These are phyloP conservation scores for Glandiceps talaboti DNA, from an alignment of 53 echinoderm and acorn worm species.

Conservation along the genomic window DNA sequence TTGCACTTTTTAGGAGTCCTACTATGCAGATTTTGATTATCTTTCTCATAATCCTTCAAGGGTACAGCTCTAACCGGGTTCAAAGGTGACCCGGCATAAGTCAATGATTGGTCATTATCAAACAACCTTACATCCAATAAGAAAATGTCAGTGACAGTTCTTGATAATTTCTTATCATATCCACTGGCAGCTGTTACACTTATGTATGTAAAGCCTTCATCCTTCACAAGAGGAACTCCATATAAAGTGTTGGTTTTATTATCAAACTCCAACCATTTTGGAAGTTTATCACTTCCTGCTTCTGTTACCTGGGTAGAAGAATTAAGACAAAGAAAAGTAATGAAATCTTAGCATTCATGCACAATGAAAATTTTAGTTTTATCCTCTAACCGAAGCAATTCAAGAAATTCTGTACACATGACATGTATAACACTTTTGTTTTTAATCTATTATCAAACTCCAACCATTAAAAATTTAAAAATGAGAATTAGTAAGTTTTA, in stretches of 20 bases:
- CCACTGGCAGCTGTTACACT: slow-evolving; percentile 8
- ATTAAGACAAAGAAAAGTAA: neutral
- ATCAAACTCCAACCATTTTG: slow-evolving; percentile 36
- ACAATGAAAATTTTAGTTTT: neutral
- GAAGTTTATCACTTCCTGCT: slow-evolving; percentile 29
- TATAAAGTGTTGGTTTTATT: slow-evolving; percentile 17
- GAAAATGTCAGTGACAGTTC: slow-evolving; percentile 29
- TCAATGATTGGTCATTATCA: neutral
- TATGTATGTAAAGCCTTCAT: slow-evolving; percentile 48
- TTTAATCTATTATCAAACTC: neutral
- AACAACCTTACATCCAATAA: slow-evolving; percentile 34
- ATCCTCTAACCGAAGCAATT: neutral
- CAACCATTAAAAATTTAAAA: too few species aligned
- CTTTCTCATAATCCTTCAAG: too few species aligned
- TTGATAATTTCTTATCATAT: neutral
- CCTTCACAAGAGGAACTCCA: slow-evolving; percentile 35
- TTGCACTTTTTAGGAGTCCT: neutral
- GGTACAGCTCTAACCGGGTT: neutral
- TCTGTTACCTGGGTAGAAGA: slow-evolving; percentile 36
- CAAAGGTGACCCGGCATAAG: neutral
- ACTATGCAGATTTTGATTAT: neutral
- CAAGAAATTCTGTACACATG: neutral
- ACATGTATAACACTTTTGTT: slow-evolving; percentile 7
- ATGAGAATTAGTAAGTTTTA: too few species aligned
- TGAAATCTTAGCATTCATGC: neutral